Conservation (phyloP, 2,113 vertebrate genomes). For the Cryptotis parvus region DNA sequence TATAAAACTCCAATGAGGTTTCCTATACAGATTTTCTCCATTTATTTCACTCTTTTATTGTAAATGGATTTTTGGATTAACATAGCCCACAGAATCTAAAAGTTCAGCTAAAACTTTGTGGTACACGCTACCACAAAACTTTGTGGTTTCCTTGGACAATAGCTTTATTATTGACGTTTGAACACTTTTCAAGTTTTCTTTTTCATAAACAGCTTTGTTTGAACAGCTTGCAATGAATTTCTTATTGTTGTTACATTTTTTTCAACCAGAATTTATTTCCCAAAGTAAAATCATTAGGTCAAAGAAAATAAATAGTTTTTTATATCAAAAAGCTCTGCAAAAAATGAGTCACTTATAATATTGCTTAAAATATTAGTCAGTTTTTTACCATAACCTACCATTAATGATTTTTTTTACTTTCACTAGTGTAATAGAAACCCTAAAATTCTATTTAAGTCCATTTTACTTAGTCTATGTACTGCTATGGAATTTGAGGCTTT, state of each 20-base stretch:
- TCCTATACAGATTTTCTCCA: not conserved
- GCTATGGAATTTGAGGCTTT: not conserved
- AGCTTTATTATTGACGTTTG: conserved; percentile 3
- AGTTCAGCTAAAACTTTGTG: not conserved
- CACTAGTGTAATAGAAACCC: not conserved
- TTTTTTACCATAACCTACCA: conserved; percentile 31
- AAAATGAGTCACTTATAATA: conserved; percentile 63
- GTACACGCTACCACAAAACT: too few relatives aligned
- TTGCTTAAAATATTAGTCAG: conserved; percentile 37
- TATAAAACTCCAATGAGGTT: not conserved
- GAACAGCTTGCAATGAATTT: conserved; percentile 59
- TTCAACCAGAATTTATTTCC: conserved; percentile 41
- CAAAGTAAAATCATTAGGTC: conserved; percentile 67
- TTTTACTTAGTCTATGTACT: conserved; percentile 50
- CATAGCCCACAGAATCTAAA: not conserved
- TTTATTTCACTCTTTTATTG: not conserved
- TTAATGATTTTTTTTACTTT: conserved; percentile 20
- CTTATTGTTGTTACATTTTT: conserved; percentile 61
- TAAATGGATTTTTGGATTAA: not conserved
- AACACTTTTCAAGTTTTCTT: conserved; percentile 53
- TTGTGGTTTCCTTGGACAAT: conserved; percentile 5
- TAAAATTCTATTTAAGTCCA: not conserved
- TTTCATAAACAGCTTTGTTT: conserved; percentile 47
- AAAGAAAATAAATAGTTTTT: conserved; percentile 50
- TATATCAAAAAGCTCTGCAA: conserved; percentile 1